Base-by-base conservation (phyloP, 2,113 vertebrate genomes). In the Fulica atra region DNA sequence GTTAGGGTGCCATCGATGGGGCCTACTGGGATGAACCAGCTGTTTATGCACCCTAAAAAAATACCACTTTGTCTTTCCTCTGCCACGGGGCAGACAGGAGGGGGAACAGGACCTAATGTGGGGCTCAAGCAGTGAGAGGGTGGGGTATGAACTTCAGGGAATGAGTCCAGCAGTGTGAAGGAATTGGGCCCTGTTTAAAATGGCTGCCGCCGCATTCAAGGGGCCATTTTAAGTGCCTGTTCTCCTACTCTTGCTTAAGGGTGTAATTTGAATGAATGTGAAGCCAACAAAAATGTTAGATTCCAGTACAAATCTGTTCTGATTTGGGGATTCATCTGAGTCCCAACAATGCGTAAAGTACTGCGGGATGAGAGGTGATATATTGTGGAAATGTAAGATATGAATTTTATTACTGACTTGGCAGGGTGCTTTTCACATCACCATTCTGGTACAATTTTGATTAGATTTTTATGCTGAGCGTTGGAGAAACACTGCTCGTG, bases 381-480 rank as follows among this genome's bases (percentile, higher is more conserved):
- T 64, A 89, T 76, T 89, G 92, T 96, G 88, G 73, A 94, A 96
- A 92, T 85, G 80, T 81, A 85, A 94, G 80, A 95, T 89, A 92
- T 46, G 77, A 94, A 97, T 97, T 97, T 96, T 96, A 96, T 97
- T 97, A 96, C 95, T 89, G 88, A 96, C 93, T 96, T 97, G 93
- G 96, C 96, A 96, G 96, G 92, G 86, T 96, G 95, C 95, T 96
- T 96, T 90, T 96, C 95, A 87, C 92, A 89, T 96, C 92, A 84
- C 92, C 83, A 94, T 95, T 96, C 88, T 81, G 93, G 92, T 96
- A 96, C 93, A 96, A 42, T 97, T 97, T 96, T 96, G 93, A 96
- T 97, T 96, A 96, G 95, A 96, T 96, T 97, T 96, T 96, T 97
- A 93, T 96, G 96, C 96, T 97, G 96, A 97, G 93, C 81, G 89